Evolutionary conservation across 37 sponge, comb jelly and placozoan species (phyloP), one percentile per base, ranked within the genome.

Genomic region (Aphrocallistes beatrix): DNA sequence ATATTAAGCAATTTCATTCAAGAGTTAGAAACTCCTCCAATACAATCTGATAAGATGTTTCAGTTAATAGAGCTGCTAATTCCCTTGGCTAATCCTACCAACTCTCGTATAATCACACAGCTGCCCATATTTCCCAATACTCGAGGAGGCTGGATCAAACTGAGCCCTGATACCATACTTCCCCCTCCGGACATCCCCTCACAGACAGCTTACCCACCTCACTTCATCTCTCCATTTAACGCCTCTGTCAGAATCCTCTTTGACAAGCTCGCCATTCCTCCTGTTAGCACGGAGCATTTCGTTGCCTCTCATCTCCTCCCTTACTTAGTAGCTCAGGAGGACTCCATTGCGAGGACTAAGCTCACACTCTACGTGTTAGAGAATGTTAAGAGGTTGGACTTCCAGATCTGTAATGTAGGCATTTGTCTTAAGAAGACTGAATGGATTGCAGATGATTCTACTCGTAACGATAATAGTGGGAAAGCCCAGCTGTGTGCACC

Each of bases 211-310:
- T 60, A 60, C 75, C 75, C 75, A 25, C 75, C 75, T 60, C 75
- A 60, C 34, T 60, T 60, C 75, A 60, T 60, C 34, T 60, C 75
- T 60, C 75, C 75, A 13, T 60, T 60, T 30, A 60, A 60, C 34
- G 10, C 75, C 8, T 60, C 75, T 19, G 75, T 60, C 10, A 60
- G n/a, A 60, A 21, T 25, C 10, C 75, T 60, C 21, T 60, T 25
- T 30, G n/a, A 60, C 28, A 60, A 60, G 21, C 75, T 60, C 32
- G n/a, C 6, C n/a, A 25, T 28, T 25, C 25, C 25, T 25, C n/a
- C 75, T 32, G 28, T 60, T 30, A 25, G 28, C 3, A 13, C 10
- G 6, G 75, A 60, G 6, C 1, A 6, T 25, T 60, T 60, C n/a
- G 3, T 60, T 28, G 3, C 10, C 10, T 19, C 8, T 60, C 75